Evolutionary conservation across 2,797 vertebrate species (phyloP).

Genomic region (Rhynchotus rufescens): DNA sequence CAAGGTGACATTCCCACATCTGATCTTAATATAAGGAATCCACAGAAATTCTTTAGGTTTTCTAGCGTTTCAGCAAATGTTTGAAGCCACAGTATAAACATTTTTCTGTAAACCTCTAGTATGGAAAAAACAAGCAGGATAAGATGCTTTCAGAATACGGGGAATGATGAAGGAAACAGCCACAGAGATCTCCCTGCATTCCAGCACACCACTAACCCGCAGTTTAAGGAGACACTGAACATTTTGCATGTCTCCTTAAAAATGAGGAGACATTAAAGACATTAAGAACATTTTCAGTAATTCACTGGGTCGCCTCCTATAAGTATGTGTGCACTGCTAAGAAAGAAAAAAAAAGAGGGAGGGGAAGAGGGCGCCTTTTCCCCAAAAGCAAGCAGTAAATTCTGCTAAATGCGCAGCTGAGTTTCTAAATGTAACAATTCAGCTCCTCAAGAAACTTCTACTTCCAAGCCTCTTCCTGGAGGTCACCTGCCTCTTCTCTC

Average conservation of each 20-base stretch:
- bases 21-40: constrained; percentile 68
- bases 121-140: constrained; percentile 38
- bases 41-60: constrained; percentile 70
- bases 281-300: neutral
- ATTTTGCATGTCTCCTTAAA: too few species aligned
- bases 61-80: constrained; percentile 52
- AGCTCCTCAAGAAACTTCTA: neutral
- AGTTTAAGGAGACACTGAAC: neutral
- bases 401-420: neutral
- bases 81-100: constrained; percentile 58
- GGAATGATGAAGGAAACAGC: constrained; percentile 18
- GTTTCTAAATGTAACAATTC: neutral
- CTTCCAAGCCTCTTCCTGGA: neutral
- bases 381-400: neutral
- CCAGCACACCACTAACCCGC: neutral
- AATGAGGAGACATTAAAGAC: neutral
- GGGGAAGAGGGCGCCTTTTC: neutral
- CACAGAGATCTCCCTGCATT: constrained; percentile 13
- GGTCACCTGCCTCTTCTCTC: neutral
- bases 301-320: neutral
- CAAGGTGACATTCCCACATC: constrained; percentile 56
- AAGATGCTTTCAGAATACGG: constrained; percentile 44
- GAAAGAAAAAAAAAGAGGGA: neutral
- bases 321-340: neutral
- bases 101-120: constrained; percentile 60